These are phyloP conservation scores for Callimorpha dominula DNA, from an alignment of 2,888 invertebrate species.

Conservation along the genomic window DNA sequence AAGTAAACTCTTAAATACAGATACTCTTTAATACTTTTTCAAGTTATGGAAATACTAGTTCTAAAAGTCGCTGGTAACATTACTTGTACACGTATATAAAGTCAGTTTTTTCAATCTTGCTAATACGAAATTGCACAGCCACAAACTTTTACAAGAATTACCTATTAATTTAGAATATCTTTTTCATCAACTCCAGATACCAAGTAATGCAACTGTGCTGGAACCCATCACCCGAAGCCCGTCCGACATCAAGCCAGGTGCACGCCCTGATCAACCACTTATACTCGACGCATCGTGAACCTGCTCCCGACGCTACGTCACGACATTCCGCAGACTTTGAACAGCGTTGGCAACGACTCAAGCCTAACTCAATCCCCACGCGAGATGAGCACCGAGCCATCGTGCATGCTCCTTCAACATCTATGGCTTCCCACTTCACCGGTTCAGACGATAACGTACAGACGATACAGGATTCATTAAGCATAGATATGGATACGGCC, in stretches of 20 bases:
- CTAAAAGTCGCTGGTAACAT: too few species aligned
- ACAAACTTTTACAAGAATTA: background rate
- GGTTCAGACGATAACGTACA: constrained; percentile 71
- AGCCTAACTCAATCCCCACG: constrained; percentile 88
- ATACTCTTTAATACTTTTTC: too few species aligned
- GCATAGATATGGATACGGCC: constrained; percentile 73
- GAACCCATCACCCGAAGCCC: constrained; percentile 70
- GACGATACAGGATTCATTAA: constrained; percentile 68
- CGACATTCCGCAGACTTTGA: constrained; percentile 88
- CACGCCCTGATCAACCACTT: constrained; percentile 79
- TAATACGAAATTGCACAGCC: background rate
- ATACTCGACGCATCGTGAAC: constrained; percentile 66
- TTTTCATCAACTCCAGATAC: constrained; percentile 77
- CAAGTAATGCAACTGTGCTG: constrained; percentile 92
- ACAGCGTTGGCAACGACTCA: constrained; percentile 90
- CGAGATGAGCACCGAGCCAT: constrained; percentile 85
- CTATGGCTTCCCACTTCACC: constrained; percentile 69
- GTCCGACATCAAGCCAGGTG: constrained; percentile 74
- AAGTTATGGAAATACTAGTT: too few species aligned
- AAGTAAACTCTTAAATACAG: too few species aligned
- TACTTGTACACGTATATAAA: too few species aligned
- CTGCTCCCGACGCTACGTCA: constrained; percentile 38
- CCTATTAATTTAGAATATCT: constrained; percentile 4
- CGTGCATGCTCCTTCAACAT: constrained; percentile 77
- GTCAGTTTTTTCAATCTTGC: too few species aligned